phyloP scores from a whole-genome alignment of 2,113 vertebrate genomes.

The Clarias macrocephalus region DNA sequence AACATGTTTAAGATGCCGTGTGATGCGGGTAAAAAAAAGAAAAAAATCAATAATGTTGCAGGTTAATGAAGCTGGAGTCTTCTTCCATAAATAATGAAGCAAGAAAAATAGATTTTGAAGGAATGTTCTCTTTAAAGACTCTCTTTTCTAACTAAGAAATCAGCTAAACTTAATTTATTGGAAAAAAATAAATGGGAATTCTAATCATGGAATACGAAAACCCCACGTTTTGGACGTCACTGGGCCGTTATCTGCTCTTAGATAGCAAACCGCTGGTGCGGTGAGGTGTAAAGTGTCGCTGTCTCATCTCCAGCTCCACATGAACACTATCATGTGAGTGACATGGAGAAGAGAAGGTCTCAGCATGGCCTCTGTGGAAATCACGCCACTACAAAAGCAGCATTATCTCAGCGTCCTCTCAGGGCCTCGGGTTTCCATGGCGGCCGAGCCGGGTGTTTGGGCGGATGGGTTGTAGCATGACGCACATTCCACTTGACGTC shows the following conservation, averaged over 20 bases:
- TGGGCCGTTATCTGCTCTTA: not conserved
- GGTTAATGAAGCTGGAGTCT: not conserved
- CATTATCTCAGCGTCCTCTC: slow-evolving; percentile 45
- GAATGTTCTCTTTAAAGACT: not conserved
- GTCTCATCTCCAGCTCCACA: slow-evolving; percentile 16
- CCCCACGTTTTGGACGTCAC: not conserved
- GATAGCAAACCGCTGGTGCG: not conserved
- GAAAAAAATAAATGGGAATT: no score
- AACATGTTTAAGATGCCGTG: no score
- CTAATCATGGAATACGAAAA: not conserved
- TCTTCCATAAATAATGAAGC: not conserved
- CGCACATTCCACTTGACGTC: not conserved
- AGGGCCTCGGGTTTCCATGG: slow-evolving; percentile 48
- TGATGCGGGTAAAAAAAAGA: no score
- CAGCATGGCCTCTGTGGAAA: slow-evolving; percentile 42
- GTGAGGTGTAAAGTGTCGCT: not conserved
- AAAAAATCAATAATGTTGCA: no score
- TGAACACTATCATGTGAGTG: slow-evolving; percentile 38
- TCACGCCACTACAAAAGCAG: slow-evolving; percentile 44
- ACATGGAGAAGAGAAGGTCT: slow-evolving; percentile 43
- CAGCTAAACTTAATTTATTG: not conserved
- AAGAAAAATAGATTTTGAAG: not conserved
- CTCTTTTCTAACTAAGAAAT: not conserved
- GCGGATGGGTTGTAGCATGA: slow-evolving; percentile 11
- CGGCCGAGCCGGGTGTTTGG: not conserved